phyloP scores from a whole-genome alignment of 2,113 vertebrate species.

The Diadophis punctatus region DNA sequence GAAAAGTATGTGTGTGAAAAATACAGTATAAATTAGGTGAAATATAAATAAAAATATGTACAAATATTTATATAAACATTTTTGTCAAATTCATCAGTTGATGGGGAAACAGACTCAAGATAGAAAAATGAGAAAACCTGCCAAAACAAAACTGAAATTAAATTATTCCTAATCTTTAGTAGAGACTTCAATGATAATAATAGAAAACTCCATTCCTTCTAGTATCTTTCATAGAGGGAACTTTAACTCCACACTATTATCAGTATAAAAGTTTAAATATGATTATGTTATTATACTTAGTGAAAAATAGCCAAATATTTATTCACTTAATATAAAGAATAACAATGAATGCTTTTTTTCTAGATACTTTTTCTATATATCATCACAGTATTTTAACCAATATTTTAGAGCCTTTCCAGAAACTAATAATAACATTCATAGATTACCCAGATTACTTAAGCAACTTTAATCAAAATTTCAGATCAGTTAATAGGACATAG shows the following conservation, averaged over 20 bases:
- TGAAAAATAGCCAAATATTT: background rate
- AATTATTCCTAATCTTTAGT: background rate
- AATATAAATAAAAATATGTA: background rate
- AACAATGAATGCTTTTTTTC: background rate
- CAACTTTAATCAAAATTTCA: background rate
- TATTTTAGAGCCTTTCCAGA: background rate
- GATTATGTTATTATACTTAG: background rate
- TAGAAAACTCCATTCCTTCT: conserved; percentile 21
- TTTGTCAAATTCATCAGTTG: background rate
- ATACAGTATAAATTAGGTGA: background rate
- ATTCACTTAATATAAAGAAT: background rate
- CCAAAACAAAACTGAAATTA: background rate
- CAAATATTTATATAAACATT: background rate
- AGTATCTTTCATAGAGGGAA: background rate
- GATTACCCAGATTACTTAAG: background rate
- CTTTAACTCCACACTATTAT: background rate
- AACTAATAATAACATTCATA: background rate
- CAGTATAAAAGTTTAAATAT: conserved; percentile 3
- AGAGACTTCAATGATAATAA: conserved; percentile 34
- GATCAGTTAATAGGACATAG: background rate
- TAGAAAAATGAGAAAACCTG: background rate
- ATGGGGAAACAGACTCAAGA: background rate
- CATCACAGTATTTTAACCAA: background rate
- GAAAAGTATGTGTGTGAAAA: background rate
- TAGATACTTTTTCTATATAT: background rate